phyloP scores from a whole-genome alignment of 2,888 invertebrate species.

The Onchidella celtica region DNA sequence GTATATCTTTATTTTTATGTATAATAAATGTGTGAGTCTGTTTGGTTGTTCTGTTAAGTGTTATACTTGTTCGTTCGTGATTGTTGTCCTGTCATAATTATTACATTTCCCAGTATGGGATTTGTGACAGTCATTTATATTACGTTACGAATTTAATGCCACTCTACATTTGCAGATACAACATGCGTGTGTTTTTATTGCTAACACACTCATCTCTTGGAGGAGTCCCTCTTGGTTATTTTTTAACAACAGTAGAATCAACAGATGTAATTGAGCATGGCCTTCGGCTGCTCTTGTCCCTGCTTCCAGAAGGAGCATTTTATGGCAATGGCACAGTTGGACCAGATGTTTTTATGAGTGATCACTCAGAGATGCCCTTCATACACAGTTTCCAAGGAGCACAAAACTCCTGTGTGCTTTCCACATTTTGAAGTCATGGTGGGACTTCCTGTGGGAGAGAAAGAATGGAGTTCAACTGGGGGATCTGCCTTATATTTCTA shows the following conservation, averaged over 20 bases:
- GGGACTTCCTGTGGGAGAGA: neutral
- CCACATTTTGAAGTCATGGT: neutral
- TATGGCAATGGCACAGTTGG: neutral
- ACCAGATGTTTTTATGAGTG: neutral
- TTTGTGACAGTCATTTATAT: no score
- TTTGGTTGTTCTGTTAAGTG: no score
- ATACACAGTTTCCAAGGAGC: neutral
- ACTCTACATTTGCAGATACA: neutral
- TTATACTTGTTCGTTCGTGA: no score
- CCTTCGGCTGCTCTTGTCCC: neutral
- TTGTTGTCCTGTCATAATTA: no score
- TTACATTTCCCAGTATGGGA: no score
- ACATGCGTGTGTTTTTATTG: neutral
- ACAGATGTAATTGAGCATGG: neutral
- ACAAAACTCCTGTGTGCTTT: neutral
- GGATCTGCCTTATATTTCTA: no score
- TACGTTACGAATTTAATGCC: no score
- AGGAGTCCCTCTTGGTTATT: neutral
- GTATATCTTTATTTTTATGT: no score
- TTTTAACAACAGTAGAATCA: neutral
- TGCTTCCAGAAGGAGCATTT: neutral
- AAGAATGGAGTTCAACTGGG: neutral
- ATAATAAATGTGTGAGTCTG: no score
- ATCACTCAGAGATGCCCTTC: neutral
- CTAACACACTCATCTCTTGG: neutral